Percentiles rank a stretch among this genome's conserved stretches.
phyloP scores from a whole-genome alignment of 2,113 vertebrate species.

The Syrmaticus mikado region DNA sequence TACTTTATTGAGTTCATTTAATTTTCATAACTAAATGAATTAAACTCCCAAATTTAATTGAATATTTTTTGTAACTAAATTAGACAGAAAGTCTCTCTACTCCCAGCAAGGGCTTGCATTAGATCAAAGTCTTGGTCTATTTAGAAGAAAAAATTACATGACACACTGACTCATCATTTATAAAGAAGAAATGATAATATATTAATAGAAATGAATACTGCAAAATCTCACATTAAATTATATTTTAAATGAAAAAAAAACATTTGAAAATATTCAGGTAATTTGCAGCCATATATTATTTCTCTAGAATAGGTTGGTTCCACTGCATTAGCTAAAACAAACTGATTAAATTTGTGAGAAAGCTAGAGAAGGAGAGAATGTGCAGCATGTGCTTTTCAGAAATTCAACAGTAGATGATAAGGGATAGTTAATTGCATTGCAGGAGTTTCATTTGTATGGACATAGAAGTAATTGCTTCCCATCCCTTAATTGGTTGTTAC shows the following conservation, averaged over 20 bases:
- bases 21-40: constrained; percentile 77
- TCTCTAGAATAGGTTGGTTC: constrained; percentile 26
- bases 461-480: constrained; percentile 62
- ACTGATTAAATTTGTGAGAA: constrained; percentile 27
- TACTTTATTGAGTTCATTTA: constrained; percentile 64
- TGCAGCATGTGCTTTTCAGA: not conserved
- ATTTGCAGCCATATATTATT: constrained; percentile 17
- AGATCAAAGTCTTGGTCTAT: constrained; percentile 46
- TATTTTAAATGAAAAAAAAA: constrained; percentile 43
- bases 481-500: constrained; percentile 53
- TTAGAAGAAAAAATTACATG: constrained; percentile 49
- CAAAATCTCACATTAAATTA: constrained; percentile 56
- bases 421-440: constrained; percentile 50
- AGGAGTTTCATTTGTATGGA: constrained; percentile 57
- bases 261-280: constrained; percentile 43
- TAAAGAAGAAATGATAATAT: constrained; percentile 10
- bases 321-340: constrained; percentile 31
- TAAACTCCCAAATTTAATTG: constrained; percentile 68
- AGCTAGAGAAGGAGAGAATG: not conserved
- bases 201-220: constrained; percentile 42
- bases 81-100: constrained; percentile 36
- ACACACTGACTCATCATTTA: constrained; percentile 27
- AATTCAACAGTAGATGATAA: constrained; percentile 57
- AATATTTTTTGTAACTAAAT: constrained; percentile 74
- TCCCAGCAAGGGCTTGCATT: not conserved